These are phyloP conservation scores for Theristicus caerulescens DNA, from an alignment of 2,113 vertebrate species.

Conservation along the genomic window DNA sequence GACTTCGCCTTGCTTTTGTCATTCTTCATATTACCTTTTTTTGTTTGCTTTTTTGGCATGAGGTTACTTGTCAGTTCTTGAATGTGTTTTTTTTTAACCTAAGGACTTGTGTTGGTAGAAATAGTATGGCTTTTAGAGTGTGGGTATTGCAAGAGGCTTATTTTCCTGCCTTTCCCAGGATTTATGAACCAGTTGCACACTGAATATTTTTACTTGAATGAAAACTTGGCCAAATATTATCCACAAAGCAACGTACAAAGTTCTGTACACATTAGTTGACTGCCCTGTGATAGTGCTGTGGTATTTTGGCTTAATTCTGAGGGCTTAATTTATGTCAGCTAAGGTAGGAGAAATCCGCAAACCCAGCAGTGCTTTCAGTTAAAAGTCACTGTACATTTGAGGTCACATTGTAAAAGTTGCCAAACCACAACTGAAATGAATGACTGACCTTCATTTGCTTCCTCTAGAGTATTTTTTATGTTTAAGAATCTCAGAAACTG, in stretches of 20 bases:
- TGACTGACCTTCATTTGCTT: constrained; percentile 8
- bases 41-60: neutral
- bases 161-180: neutral
- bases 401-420: neutral
- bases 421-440: neutral
- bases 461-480: neutral
- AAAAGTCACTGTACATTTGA: neutral
- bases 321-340: neutral
- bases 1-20: neutral
- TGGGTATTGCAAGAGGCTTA: neutral
- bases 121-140: neutral
- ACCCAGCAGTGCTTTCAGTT: neutral
- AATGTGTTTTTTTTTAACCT: neutral
- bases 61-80: neutral
- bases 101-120: neutral
- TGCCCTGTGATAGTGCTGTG: neutral
- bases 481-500: neutral
- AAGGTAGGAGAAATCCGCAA: neutral
- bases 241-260: neutral
- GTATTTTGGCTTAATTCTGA: neutral
- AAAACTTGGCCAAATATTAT: neutral
- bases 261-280: neutral
- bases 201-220: neutral
- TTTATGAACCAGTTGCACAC: neutral
- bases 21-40: neutral